Base-by-base conservation (phyloP, 2,113 vertebrate species). In the Tor tambroides region DNA sequence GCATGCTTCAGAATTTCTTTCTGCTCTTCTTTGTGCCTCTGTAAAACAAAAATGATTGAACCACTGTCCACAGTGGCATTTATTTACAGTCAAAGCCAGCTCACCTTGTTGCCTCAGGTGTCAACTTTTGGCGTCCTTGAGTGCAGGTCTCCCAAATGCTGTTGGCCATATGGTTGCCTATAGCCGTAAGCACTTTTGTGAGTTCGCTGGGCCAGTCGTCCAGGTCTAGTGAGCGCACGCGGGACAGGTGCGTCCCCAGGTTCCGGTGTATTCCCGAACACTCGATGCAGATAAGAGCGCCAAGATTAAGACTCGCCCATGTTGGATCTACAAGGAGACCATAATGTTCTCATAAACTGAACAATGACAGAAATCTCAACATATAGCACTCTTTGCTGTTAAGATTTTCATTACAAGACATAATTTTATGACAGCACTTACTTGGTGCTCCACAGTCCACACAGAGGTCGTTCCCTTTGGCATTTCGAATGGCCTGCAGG, bases 211-310 rank as follows among this genome's bases (percentile, higher is more conserved):
- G 97, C 97, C 97, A 98, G 82, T 99, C 97, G 5, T 99, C 98
- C 91, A 99, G 94, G 91, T 98, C 98, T 7, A 99, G 95, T 0
- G 98, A 99, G 74, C 98, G 97, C 4, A 99, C 98, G 0, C 98
- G 96, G 43, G 43, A 46, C 43, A 46, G 92, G 93, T 99, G 98
- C 1, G 97, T 98, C 54, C 98, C 98, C 91, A 99, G 94, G 91
- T 99, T 99, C 11, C 97, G 95, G 91, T 99, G 98, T 92, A 99
- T 98, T 49, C 98, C 98, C 0, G 98, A 99, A 90, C 98, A 99
- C 93, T 99, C 98, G 63, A 99, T 98, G 92, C 98, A 99, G 94
- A 99, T 99, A 90, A 99, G 91, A 0, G 98, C 97, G 0, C 98
- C 98, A 88, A 99, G 93, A 91, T 99, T 99, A 83, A 99, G 93